A percentile compares a stretch with the other conserved stretches of the same genome.
phyloP scores from a whole-genome alignment of 2,797 vertebrate genomes.

The Nannoperca obscura region DNA sequence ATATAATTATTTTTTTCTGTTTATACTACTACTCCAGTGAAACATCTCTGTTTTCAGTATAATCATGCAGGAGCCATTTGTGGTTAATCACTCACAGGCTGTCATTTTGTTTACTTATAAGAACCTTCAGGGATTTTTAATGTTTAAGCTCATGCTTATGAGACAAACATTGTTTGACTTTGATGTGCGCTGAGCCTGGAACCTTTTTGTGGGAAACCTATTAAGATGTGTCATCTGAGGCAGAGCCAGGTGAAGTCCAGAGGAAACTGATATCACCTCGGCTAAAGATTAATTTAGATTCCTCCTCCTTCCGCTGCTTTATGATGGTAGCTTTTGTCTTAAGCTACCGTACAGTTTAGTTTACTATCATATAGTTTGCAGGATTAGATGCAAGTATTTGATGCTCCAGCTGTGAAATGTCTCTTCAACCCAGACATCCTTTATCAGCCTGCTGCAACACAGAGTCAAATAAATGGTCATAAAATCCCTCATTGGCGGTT shows the following conservation, averaged over 20 bases:
- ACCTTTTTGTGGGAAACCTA: slow-evolving; percentile 28
- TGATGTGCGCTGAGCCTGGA: slow-evolving; percentile 45
- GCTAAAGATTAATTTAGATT: slow-evolving; percentile 39
- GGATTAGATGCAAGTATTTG: slow-evolving; percentile 12
- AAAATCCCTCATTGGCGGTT: slow-evolving; percentile 67
- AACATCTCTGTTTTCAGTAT: slow-evolving; percentile 40
- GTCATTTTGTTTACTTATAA: slow-evolving; percentile 57
- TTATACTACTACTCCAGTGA: slow-evolving; percentile 18
- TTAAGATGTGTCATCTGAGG: slow-evolving; percentile 22
- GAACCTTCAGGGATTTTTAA: slow-evolving; percentile 55
- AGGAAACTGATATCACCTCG: slow-evolving; percentile 48
- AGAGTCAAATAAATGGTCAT: slow-evolving; percentile 64
- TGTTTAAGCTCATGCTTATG: slow-evolving; percentile 59
- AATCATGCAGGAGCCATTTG: slow-evolving; percentile 46
- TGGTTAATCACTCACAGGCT: slow-evolving; percentile 72
- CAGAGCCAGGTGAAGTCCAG: slow-evolving; percentile 50
- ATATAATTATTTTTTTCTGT: slow-evolving; percentile 15
- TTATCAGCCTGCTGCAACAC: slow-evolving; percentile 46
- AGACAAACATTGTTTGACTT: slow-evolving; percentile 53
- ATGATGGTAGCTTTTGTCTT: slow-evolving; percentile 37
- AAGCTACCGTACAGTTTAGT: not conserved
- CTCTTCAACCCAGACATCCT: slow-evolving; percentile 16
- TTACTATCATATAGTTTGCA: slow-evolving; percentile 15
- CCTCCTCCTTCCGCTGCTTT: slow-evolving; percentile 25
- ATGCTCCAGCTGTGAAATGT: slow-evolving; percentile 16